Evolutionary conservation across 2,113 vertebrate genomes (phyloP).

Genomic region (Guaruba guarouba): DNA sequence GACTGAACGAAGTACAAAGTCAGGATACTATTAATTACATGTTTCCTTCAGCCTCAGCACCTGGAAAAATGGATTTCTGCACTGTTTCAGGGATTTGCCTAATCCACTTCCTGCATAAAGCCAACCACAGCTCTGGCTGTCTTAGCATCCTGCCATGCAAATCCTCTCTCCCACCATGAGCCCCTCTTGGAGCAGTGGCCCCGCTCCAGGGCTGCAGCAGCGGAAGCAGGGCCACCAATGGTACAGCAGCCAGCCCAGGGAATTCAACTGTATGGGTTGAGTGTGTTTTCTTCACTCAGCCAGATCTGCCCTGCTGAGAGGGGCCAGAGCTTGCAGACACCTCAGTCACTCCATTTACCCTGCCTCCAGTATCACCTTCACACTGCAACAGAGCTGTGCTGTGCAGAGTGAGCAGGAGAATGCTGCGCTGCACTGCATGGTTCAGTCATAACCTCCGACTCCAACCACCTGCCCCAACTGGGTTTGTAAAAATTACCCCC

Average conservation of each 20-base stretch:
- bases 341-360: fast-evolving
- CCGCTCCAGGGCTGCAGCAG: not conserved
- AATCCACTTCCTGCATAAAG: slow-evolving; percentile 41
- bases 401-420: not conserved
- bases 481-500: not conserved
- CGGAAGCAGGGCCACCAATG: not conserved
- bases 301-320: not conserved
- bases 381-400: not conserved
- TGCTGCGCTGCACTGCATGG: fast-evolving
- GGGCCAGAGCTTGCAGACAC: not conserved
- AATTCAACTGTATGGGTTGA: not conserved
- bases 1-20: slow-evolving; percentile 70
- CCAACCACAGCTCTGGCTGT: not conserved
- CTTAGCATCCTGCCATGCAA: not conserved
- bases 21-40: slow-evolving; percentile 68
- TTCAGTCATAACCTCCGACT: not conserved
- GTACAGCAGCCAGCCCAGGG: not conserved
- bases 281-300: not conserved
- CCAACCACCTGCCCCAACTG: fast-evolving
- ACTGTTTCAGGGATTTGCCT: slow-evolving; percentile 35
- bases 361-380: not conserved
- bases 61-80: slow-evolving; percentile 55
- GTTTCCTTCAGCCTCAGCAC: slow-evolving; percentile 59
- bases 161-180: not conserved
- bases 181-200: not conserved